phyloP scores from a whole-genome alignment of 2,888 invertebrate genomes.

The Leistus spinibarbis region DNA sequence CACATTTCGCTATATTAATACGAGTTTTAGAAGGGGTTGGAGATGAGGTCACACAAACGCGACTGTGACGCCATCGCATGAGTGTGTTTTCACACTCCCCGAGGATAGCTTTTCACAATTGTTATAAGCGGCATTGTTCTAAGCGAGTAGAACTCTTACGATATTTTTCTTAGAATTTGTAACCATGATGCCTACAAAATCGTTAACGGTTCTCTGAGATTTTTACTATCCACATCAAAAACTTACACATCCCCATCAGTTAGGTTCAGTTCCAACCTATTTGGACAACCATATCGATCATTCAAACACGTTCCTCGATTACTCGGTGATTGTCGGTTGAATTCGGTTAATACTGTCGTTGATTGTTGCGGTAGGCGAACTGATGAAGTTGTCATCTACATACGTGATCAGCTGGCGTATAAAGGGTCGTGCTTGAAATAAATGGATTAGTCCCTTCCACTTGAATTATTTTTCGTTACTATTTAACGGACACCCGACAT shows the following conservation, averaged over 20 bases:
- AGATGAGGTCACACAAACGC: constrained; percentile 4
- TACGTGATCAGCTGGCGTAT: background rate
- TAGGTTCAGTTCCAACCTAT: no score
- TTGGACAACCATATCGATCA: no score
- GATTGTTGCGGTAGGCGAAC: no score
- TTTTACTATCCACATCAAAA: background rate
- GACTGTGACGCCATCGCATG: background rate
- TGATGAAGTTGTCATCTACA: background rate
- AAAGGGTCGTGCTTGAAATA: background rate
- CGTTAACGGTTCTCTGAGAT: constrained; percentile 22
- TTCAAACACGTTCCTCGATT: no score
- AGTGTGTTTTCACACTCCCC: constrained; percentile 7
- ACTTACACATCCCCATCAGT: no score
- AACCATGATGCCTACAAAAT: constrained; percentile 14
- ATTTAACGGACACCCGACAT: background rate
- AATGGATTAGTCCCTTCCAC: background rate
- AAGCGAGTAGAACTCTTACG: constrained; percentile 21
- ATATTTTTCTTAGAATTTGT: constrained; percentile 26
- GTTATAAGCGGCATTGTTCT: constrained; percentile 31
- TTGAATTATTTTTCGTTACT: background rate
- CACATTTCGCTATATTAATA: background rate
- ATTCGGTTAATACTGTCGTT: no score
- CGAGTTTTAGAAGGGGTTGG: background rate
- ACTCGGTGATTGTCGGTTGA: no score
- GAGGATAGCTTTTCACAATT: constrained; percentile 34